Evolutionary conservation across 2,888 invertebrate species (phyloP).

Genomic region (Protodeltote pygarga): DNA sequence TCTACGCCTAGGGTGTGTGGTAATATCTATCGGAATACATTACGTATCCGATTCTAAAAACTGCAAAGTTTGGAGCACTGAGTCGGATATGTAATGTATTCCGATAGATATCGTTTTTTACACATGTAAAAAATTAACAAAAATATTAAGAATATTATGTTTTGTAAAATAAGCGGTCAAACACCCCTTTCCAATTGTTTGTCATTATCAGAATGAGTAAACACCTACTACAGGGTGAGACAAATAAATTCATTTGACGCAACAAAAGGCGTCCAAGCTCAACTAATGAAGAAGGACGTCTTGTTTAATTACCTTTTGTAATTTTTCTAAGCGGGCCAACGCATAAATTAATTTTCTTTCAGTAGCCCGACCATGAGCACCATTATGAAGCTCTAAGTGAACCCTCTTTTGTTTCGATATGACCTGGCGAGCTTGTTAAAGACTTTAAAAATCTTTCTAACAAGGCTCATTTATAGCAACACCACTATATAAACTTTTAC

Average conservation of each 20-base stretch:
- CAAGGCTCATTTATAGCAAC: constrained; percentile 48
- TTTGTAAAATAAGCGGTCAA: constrained; percentile 26
- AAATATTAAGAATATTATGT: constrained; percentile 13
- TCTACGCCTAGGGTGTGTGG: neutral
- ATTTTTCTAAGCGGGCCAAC: constrained; percentile 77
- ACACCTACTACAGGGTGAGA: constrained; percentile 53
- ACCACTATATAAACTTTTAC: constrained; percentile 36
- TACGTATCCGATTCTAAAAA: too few species aligned
- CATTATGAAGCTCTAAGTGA: constrained; percentile 70
- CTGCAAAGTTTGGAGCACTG: too few species aligned
- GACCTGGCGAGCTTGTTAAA: constrained; percentile 53
- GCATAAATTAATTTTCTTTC: constrained; percentile 80
- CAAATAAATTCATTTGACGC: constrained; percentile 75
- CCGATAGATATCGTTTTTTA: too few species aligned
- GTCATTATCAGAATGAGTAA: constrained; percentile 49
- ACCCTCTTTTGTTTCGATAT: constrained; percentile 63
- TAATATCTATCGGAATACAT: too few species aligned
- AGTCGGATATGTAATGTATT: too few species aligned
- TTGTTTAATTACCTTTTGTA: constrained; percentile 83
- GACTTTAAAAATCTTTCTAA: constrained; percentile 55
- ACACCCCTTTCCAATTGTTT: constrained; percentile 35
- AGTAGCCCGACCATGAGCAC: constrained; percentile 65
- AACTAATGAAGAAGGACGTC: constrained; percentile 82
- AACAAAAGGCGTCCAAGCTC: constrained; percentile 73
- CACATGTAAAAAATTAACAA: too few species aligned